Conservation (phyloP, 2,113 vertebrate species). For the Siphamia tubifer region DNA sequence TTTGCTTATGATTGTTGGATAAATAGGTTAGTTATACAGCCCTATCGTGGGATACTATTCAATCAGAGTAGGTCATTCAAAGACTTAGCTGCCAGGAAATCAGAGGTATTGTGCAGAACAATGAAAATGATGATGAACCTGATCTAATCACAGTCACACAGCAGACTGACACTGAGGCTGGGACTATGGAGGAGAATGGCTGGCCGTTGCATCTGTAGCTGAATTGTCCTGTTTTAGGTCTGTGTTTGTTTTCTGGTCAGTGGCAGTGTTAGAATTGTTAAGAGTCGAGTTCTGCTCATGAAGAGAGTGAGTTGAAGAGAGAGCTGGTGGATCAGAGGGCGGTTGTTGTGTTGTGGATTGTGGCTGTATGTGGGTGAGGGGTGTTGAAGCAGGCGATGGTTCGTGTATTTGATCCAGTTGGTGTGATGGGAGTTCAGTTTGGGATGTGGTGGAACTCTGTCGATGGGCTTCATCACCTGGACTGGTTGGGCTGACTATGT, state of each 20-base stretch:
- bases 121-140: conserved; percentile 10
- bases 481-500: background rate
- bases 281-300: background rate
- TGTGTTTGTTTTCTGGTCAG: background rate
- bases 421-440: background rate
- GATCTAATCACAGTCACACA: conserved; percentile 26
- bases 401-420: background rate
- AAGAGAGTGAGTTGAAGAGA: background rate
- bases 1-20: conserved; percentile 7
- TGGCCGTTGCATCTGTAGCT: background rate
- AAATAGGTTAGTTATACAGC: conserved; percentile 25
- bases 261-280: background rate
- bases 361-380: background rate
- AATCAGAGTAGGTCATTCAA: conserved; percentile 2
- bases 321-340: background rate
- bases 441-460: background rate
- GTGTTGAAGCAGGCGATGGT: background rate
- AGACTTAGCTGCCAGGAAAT: conserved; percentile 30
- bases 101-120: conserved; percentile 28
- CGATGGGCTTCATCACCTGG: background rate
- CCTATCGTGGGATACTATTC: conserved; percentile 27
- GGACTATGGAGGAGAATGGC: background rate
- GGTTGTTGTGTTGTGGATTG: background rate
- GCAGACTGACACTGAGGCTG: background rate
- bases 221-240: background rate